Conservation (phyloP, 1,140 invertebrate genomes). For the Batillaria attramentaria region DNA sequence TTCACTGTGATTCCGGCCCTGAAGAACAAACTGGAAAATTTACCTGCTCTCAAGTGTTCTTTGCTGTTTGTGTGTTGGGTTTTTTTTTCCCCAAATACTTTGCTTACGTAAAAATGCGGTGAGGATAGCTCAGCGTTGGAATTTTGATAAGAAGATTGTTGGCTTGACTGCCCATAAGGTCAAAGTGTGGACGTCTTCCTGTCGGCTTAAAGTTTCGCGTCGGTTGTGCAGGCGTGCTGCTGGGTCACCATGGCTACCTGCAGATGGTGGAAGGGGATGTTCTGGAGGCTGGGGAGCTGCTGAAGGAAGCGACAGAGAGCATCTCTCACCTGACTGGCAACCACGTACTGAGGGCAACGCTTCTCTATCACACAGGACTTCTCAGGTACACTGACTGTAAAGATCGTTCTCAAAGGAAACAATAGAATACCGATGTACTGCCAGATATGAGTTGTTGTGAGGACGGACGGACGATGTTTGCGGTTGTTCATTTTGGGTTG, state of each 20-base stretch:
- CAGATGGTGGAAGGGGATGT: slow-evolving; percentile 49
- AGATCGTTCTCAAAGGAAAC: not conserved
- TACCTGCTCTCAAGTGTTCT: too few relatives aligned
- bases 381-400: slow-evolving; percentile 53
- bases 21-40: too few relatives aligned
- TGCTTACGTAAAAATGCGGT: too few relatives aligned
- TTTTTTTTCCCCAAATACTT: too few relatives aligned
- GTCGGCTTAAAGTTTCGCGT: too few relatives aligned
- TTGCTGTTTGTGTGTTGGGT: too few relatives aligned
- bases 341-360: slow-evolving; percentile 47
- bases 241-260: slow-evolving; percentile 54
- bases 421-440: not conserved
- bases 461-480: not conserved
- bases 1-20: too few relatives aligned
- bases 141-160: too few relatives aligned
- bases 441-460: not conserved
- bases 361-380: slow-evolving; percentile 56
- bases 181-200: too few relatives aligned
- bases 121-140: too few relatives aligned
- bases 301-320: slow-evolving; percentile 55
- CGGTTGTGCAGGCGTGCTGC: slow-evolving; percentile 54
- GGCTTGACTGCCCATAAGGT: too few relatives aligned
- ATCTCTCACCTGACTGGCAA: slow-evolving; percentile 46
- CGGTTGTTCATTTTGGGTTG: not conserved
- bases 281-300: slow-evolving; percentile 54